A percentile compares a stretch with the other conserved stretches of the same genome.
Evolutionary conservation across 2,888 invertebrate genomes (phyloP).

Genomic region (Lysandra bellargus): DNA sequence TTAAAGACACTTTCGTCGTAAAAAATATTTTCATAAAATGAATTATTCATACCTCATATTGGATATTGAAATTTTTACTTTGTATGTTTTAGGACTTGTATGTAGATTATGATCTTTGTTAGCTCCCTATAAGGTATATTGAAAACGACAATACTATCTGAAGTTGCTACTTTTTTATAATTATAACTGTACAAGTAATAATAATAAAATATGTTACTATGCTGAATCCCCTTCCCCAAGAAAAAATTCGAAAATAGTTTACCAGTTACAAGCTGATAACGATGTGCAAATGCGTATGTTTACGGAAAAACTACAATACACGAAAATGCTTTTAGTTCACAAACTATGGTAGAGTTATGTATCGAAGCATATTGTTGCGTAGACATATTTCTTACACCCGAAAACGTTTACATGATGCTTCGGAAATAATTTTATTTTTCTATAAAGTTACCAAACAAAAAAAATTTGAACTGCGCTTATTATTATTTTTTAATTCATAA

Average conservation of each 20-base stretch:
- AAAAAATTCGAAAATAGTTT: not conserved
- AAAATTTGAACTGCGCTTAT: too few species aligned
- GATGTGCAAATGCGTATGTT: not conserved
- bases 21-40: not conserved
- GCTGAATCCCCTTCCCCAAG: not conserved
- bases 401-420: not conserved
- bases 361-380: not conserved
- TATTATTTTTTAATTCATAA: too few species aligned
- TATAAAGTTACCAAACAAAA: not conserved
- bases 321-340: not conserved
- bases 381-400: not conserved
- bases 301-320: not conserved
- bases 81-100: not conserved
- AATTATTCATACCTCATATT: not conserved
- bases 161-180: too few species aligned
- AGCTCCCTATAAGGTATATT: too few species aligned
- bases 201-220: too few species aligned
- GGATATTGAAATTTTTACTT: too few species aligned
- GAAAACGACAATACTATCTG: too few species aligned
- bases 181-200: too few species aligned
- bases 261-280: not conserved
- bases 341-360: not conserved
- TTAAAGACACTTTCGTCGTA: not conserved
- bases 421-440: not conserved
- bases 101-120: not conserved